Base-by-base conservation (phyloP, 2,888 invertebrate genomes). In the Hyposoter dolosus region DNA sequence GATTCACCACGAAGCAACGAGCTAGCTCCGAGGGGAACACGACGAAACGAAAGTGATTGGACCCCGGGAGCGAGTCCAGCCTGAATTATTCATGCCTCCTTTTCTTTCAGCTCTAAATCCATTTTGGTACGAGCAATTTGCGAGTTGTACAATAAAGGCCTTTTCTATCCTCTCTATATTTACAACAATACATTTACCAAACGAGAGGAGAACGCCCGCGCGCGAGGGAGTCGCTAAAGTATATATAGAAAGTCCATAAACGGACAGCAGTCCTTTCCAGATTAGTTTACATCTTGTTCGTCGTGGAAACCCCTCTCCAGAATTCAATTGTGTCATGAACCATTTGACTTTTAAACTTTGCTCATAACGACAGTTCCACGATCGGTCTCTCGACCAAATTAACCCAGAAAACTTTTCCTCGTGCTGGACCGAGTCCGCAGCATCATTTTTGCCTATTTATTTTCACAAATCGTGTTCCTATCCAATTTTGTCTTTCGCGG, bases 1-100 rank as follows among this genome's bases (percentile, higher is more conserved):
- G 79, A 66, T 77, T 74, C 79, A 84, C 35, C 35, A 32, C 84
- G 72, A 83, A 86, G 77, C 77, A 76, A 72, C 66, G 80, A 84
- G 65, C 69, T 2, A 43, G 69, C 23, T 23, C 32, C 65, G 53
- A 74, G 72, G 72, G 50, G 47, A 45, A 66, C 40, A 66, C 40
- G 72, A 80, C 80, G 74, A 84, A 82, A 85, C 86, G 90, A 91
- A 92, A 92, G 92, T 93, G 93, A 93, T 93, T 93, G 93, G 92
- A 90, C 92, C 91, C 90, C 91, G 90, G 90, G 91, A 76, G 74
- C 84, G 90, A 90, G 92, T 90, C 89, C 90, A 89, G 90, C 88
- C 88, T 93, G 93, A 93, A 93, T 93, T 91, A 93, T 93, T 93
- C 93, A 93, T 93, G 90, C 90, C 76, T 82, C 90, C 92, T 93